These are phyloP conservation scores for Pandemis cinnamomeana DNA, from an alignment of 2,888 invertebrate genomes.

Conservation along the genomic window DNA sequence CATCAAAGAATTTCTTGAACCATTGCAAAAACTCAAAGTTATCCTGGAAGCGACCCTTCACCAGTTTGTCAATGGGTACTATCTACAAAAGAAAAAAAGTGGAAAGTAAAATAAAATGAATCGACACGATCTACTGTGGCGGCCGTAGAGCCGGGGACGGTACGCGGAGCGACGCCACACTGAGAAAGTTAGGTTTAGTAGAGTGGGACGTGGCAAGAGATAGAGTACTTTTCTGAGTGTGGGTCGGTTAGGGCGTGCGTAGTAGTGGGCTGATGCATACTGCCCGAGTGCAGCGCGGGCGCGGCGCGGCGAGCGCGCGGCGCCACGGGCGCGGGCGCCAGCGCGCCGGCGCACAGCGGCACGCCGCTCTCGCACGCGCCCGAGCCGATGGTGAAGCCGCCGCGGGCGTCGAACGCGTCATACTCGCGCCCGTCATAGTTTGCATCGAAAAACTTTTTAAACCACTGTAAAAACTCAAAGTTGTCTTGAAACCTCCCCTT, in stretches of 20 bases:
- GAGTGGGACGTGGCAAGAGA: background rate
- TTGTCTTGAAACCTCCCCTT: constrained; percentile 99
- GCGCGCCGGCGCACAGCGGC: constrained; percentile 70
- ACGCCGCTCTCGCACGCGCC: constrained; percentile 84
- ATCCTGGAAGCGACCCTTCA: constrained; percentile 99
- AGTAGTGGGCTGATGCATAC: constrained; percentile 66
- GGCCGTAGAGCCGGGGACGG: constrained; percentile 58
- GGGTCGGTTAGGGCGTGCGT: constrained; percentile 50
- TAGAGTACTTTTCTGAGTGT: constrained; percentile 55
- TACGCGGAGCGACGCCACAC: constrained; percentile 31
- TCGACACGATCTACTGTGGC: constrained; percentile 56
- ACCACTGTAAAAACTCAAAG: constrained; percentile 99
- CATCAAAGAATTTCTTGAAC: constrained; percentile 99
- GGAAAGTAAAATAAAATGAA: constrained; percentile 69
- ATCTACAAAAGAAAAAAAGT: constrained; percentile 88
- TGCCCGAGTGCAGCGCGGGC: constrained; percentile 68
- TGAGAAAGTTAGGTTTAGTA: constrained; percentile 42
- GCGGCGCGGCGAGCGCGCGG: constrained; percentile 49
- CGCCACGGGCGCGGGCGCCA: constrained; percentile 56
- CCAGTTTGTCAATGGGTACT: constrained; percentile 96
- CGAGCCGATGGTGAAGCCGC: constrained; percentile 91
- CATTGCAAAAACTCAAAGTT: constrained; percentile 99
- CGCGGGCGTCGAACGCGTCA: constrained; percentile 95
- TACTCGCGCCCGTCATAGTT: constrained; percentile 99
- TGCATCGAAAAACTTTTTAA: constrained; percentile 99